Conservation (phyloP, 2,797 vertebrate species). For the Fistularia commersonii region DNA sequence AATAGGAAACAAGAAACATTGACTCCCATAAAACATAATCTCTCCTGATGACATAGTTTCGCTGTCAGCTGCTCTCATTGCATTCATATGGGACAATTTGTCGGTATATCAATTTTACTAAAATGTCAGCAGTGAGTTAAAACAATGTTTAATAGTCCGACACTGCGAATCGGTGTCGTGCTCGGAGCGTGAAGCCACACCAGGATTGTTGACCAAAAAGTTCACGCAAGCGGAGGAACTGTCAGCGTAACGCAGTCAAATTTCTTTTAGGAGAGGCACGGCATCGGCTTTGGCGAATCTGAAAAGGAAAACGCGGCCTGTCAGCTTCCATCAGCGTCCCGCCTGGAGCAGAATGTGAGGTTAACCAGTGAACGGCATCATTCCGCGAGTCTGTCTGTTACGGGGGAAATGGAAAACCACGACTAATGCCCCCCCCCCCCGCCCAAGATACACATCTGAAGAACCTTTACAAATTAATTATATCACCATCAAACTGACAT, state of each 20-base stretch:
- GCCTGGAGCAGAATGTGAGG: slow-evolving; percentile 46
- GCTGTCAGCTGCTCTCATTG: too few relatives aligned
- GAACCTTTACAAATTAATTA: slow-evolving; percentile 4
- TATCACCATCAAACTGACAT: slow-evolving; percentile 4
- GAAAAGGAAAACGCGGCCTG: slow-evolving; percentile 43
- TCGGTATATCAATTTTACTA: too few relatives aligned
- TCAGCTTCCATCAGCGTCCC: slow-evolving; percentile 37
- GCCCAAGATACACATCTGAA: slow-evolving; percentile 41
- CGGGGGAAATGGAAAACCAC: slow-evolving; percentile 1
- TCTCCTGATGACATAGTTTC: too few relatives aligned
- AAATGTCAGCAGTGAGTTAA: too few relatives aligned
- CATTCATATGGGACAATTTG: too few relatives aligned
- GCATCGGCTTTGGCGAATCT: slow-evolving; percentile 15
- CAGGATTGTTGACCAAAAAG: too few relatives aligned
- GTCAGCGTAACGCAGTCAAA: slow-evolving; percentile 27
- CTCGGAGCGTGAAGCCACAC: too few relatives aligned
- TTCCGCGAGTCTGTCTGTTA: slow-evolving; percentile 47
- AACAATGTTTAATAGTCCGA: too few relatives aligned
- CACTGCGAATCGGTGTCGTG: too few relatives aligned
- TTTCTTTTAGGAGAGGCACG: too few relatives aligned
- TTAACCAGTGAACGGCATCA: slow-evolving; percentile 34
- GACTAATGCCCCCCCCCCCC: too few relatives aligned
- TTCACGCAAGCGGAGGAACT: slow-evolving; percentile 21
- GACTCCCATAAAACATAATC: background rate
- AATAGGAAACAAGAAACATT: background rate